Evolutionary conservation across 2,888 invertebrate species (phyloP).

Genomic region (Tortricodes alternella): DNA sequence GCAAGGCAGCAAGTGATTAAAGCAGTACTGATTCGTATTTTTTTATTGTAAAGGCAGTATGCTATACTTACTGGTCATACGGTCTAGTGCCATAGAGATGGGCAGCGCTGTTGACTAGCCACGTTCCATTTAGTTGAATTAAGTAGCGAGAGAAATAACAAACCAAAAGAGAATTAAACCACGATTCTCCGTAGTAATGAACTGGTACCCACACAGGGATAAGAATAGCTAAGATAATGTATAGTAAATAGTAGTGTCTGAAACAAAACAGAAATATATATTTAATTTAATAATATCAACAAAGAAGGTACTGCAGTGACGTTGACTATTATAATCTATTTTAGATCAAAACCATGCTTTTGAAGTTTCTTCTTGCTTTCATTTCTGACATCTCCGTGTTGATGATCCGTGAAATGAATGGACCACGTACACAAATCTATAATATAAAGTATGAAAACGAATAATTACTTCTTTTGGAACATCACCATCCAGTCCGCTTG

Average conservation of each 20-base stretch:
- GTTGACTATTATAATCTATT: no score
- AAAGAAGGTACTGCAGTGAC: no score
- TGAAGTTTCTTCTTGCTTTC: no score
- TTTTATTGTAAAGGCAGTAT: not conserved
- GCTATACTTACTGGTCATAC: slow-evolving; percentile 85
- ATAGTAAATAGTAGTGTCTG: slow-evolving; percentile 86
- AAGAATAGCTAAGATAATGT: slow-evolving; percentile 81
- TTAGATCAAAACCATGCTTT: no score
- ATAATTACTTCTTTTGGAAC: slow-evolving; percentile 87
- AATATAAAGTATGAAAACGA: not conserved
- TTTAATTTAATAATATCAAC: not conserved
- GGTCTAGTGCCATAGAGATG: slow-evolving; percentile 91
- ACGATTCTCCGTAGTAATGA: slow-evolving; percentile 86
- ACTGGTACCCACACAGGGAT: slow-evolving; percentile 86
- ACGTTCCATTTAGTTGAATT: slow-evolving; percentile 87
- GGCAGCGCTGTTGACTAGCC: slow-evolving; percentile 92
- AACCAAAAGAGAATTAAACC: slow-evolving; percentile 82
- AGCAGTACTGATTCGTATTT: no score
- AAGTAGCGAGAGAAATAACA: slow-evolving; percentile 85
- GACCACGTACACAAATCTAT: no score
- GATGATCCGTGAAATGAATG: no score
- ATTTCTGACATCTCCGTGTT: no score
- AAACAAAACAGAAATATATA: slow-evolving; percentile 45
- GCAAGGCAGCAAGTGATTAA: not conserved
- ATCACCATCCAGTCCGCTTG: slow-evolving; percentile 85